Percentiles rank a stretch among this genome's conserved stretches.
phyloP scores from a whole-genome alignment of 2,888 invertebrate species.

The Drosophila meridiana region DNA sequence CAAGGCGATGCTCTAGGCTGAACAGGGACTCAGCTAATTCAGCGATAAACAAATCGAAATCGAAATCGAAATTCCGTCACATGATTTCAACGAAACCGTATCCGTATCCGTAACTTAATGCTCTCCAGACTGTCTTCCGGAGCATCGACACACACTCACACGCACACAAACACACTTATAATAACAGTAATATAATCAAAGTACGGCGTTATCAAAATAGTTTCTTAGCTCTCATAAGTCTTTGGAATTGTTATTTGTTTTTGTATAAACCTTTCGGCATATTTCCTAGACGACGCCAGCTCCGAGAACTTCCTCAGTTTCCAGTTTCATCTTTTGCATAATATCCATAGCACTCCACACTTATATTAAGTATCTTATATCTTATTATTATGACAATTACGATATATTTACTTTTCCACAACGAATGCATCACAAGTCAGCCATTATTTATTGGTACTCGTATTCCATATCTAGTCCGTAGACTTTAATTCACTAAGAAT shows the following conservation, averaged over 20 bases:
- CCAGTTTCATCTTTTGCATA: constrained; percentile 12
- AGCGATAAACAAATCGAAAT: constrained; percentile 26
- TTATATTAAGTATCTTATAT: constrained; percentile 15
- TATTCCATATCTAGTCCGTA: constrained; percentile 59
- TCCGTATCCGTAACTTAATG: constrained; percentile 50
- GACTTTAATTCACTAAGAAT: constrained; percentile 28
- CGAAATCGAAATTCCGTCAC: constrained; percentile 53
- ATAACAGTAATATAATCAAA: constrained; percentile 19
- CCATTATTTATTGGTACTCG: constrained; percentile 52
- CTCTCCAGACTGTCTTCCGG: constrained; percentile 70
- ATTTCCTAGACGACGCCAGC: neutral
- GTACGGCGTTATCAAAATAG: constrained; percentile 4
- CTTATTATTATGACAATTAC: constrained; percentile 26
- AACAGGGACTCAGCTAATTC: neutral
- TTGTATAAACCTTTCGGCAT: constrained; percentile 5
- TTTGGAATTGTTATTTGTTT: constrained; percentile 9
- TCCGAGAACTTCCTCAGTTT: neutral
- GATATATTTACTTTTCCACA: constrained; percentile 52
- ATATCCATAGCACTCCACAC: constrained; percentile 6
- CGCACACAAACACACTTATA: neutral
- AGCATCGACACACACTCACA: constrained; percentile 29
- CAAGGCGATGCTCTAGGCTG: constrained; percentile 82
- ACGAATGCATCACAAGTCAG: constrained; percentile 60
- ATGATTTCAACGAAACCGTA: constrained; percentile 50
- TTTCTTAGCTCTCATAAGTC: constrained; percentile 6